Conservation (phyloP, 1,140 invertebrate genomes). For the Pissodes strobi region DNA sequence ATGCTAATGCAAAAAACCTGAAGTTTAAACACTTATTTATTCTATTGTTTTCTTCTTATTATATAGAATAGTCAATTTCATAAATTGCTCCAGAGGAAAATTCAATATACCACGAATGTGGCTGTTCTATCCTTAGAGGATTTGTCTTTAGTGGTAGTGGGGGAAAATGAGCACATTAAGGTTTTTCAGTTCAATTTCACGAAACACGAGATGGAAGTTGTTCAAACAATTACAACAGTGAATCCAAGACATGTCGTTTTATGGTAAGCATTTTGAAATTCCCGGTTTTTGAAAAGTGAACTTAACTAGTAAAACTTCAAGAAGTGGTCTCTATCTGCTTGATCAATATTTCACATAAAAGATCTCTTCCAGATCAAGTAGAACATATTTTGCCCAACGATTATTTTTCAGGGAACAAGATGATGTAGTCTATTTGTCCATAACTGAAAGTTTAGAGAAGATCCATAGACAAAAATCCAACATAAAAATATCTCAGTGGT, state of each 20-base stretch:
- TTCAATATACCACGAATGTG: neutral
- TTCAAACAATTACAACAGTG: constrained; percentile 47
- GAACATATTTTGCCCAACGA: too few species aligned
- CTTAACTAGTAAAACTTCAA: too few species aligned
- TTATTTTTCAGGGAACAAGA: neutral
- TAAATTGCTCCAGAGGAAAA: neutral
- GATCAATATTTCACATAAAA: too few species aligned
- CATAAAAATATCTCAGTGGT: constrained; percentile 57
- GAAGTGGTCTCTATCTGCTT: too few species aligned
- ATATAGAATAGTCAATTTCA: too few species aligned
- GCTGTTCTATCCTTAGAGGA: neutral
- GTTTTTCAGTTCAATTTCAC: neutral
- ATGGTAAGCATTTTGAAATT: too few species aligned
- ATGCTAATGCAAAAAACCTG: too few species aligned
- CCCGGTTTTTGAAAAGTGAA: too few species aligned
- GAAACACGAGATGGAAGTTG: constrained; percentile 4
- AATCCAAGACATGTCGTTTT: constrained; percentile 44
- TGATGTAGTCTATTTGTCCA: neutral
- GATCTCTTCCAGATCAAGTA: too few species aligned
- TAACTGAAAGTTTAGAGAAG: too few species aligned
- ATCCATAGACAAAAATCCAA: neutral
- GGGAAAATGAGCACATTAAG: neutral
- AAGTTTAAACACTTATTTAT: too few species aligned
- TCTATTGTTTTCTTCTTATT: too few species aligned
- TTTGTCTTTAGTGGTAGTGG: neutral